phyloP scores from a whole-genome alignment of 2,113 vertebrate species.

The Scolopax mira region DNA sequence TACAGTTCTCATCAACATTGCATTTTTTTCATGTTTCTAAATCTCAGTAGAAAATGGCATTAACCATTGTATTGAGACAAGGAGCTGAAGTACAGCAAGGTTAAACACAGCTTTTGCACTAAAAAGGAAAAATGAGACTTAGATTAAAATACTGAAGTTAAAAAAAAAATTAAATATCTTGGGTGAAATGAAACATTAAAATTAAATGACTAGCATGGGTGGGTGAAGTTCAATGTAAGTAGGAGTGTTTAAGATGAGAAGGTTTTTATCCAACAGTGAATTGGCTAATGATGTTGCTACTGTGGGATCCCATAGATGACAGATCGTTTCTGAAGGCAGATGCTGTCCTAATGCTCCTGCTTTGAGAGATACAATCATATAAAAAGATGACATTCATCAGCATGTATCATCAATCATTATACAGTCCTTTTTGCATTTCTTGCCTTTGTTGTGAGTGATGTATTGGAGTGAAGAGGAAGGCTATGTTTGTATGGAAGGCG shows the following conservation, averaged over 20 bases:
- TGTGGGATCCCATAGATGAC: conserved; percentile 21
- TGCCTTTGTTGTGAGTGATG: background rate
- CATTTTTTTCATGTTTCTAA: conserved; percentile 16
- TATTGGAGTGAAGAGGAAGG: background rate
- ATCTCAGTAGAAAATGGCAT: conserved; percentile 30
- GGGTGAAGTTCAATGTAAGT: conserved; percentile 34
- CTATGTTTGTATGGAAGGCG: background rate
- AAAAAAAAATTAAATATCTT: conserved; percentile 1
- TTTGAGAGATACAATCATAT: background rate
- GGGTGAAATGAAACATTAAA: conserved; percentile 63
- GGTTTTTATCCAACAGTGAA: conserved; percentile 35
- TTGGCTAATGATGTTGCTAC: conserved; percentile 23
- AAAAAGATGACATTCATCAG: background rate
- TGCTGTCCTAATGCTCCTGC: background rate
- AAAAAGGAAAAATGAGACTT: conserved; percentile 39
- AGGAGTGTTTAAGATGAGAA: conserved; percentile 17
- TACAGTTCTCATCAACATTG: background rate
- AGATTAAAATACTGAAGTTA: conserved; percentile 30
- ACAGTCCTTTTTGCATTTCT: background rate
- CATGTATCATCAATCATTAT: background rate
- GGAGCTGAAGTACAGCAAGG: conserved; percentile 21
- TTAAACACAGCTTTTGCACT: conserved; percentile 44
- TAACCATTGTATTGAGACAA: conserved; percentile 12
- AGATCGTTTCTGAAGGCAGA: background rate
- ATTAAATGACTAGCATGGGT: conserved; percentile 54